These are phyloP conservation scores for Molothrus aeneus DNA, from an alignment of 2,797 vertebrate genomes.

Conservation along the genomic window DNA sequence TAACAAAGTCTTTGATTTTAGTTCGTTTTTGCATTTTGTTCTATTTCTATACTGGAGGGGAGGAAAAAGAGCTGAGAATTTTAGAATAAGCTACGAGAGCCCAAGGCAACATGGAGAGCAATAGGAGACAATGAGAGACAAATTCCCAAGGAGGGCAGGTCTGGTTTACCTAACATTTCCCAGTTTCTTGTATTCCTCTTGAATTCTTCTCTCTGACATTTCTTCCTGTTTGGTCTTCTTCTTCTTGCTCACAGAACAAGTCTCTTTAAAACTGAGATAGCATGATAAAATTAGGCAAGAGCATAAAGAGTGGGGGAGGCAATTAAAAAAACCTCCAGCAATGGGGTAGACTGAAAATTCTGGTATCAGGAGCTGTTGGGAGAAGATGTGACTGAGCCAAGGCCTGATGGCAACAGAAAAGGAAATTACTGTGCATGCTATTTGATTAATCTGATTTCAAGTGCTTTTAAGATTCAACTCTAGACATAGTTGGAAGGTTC, in stretches of 20 bases:
- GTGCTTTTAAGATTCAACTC: background rate
- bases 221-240: constrained; percentile 92
- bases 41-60: background rate
- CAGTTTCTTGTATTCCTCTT: constrained; percentile 92
- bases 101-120: background rate
- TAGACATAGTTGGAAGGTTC: background rate
- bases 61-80: background rate
- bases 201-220: constrained; percentile 92
- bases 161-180: constrained; percentile 87
- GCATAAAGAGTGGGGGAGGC: background rate
- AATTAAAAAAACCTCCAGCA: background rate
- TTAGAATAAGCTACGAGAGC: background rate
- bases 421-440: background rate
- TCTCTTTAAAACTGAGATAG: constrained; percentile 89
- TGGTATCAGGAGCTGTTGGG: background rate
- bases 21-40: background rate
- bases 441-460: background rate
- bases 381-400: background rate
- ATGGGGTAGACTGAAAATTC: background rate
- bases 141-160: background rate
- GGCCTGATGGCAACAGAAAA: background rate
- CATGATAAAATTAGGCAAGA: background rate
- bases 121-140: background rate
- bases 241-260: constrained; percentile 95
- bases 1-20: background rate